These are phyloP conservation scores for Proteles cristata DNA, from an alignment of 2,113 vertebrate species.

Conservation along the genomic window DNA sequence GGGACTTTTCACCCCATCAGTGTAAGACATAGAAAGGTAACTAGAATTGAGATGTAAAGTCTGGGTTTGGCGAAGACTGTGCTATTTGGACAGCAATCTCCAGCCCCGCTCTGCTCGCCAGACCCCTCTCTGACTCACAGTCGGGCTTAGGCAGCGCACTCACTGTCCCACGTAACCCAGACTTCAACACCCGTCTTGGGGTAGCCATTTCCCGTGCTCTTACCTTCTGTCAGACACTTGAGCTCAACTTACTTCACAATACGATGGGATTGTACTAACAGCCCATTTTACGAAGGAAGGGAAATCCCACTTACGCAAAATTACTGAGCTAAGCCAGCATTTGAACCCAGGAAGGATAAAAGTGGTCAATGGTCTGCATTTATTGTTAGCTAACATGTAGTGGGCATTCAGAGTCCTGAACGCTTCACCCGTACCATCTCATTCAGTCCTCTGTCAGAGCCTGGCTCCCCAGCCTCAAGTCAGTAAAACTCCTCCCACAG, in stretches of 20 bases:
- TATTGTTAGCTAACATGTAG: not conserved
- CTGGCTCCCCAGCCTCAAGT: not conserved
- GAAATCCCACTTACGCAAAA: not conserved
- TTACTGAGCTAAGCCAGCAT: not conserved
- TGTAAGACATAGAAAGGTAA: slow-evolving; percentile 7
- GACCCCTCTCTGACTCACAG: not conserved
- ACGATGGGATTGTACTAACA: not conserved
- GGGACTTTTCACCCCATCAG: slow-evolving; percentile 26
- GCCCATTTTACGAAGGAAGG: not conserved
- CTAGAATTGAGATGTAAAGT: not conserved
- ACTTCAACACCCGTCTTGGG: not conserved
- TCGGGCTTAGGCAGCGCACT: not conserved
- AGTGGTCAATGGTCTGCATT: not conserved
- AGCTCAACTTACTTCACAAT: not conserved
- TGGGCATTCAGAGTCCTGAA: not conserved
- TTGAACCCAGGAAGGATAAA: not conserved
- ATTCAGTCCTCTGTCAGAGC: not conserved
- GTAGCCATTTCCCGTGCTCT: not conserved
- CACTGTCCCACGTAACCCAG: not conserved
- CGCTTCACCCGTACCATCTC: not conserved
- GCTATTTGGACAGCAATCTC: not conserved
- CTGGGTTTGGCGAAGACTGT: not conserved
- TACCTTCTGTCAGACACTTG: not conserved
- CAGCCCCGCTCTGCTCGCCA: not conserved
- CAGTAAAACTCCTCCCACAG: not conserved